Conservation (phyloP, 2,113 vertebrate genomes). For the Hyla sarda region DNA sequence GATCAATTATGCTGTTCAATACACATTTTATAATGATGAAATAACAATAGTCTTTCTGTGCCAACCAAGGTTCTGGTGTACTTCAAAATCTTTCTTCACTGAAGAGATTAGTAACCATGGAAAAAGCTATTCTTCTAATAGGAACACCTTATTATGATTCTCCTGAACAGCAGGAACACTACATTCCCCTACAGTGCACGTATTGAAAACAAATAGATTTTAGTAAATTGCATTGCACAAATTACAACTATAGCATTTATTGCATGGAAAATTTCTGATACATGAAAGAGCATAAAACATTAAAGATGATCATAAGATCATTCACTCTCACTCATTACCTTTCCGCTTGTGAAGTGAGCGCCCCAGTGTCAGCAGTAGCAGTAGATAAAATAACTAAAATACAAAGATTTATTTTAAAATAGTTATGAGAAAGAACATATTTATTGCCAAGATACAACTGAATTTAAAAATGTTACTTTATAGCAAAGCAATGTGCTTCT, state of each 20-base stretch:
- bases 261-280: not conserved
- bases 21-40: constrained; percentile 37
- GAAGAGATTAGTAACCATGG: constrained; percentile 28
- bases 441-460: not conserved
- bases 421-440: not conserved
- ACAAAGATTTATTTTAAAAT: not conserved
- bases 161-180: not conserved
- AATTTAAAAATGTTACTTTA: not conserved
- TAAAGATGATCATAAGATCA: not conserved
- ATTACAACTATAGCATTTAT: not conserved
- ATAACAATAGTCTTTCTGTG: constrained; percentile 12
- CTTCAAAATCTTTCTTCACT: constrained; percentile 41
- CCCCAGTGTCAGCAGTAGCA: not conserved
- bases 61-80: not conserved
- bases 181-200: not conserved
- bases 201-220: not conserved
- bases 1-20: constrained; percentile 36
- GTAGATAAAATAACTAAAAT: not conserved
- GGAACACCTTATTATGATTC: constrained; percentile 14
- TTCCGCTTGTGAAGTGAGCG: not conserved
- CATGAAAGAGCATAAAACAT: constrained; percentile 2
- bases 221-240: not conserved
- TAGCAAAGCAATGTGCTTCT: not conserved
- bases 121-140: constrained; percentile 23
- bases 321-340: not conserved